These are phyloP conservation scores for Lytechinus variegatus DNA, from an alignment of 35 echinoderm and acorn worm genomes.

Conservation along the genomic window DNA sequence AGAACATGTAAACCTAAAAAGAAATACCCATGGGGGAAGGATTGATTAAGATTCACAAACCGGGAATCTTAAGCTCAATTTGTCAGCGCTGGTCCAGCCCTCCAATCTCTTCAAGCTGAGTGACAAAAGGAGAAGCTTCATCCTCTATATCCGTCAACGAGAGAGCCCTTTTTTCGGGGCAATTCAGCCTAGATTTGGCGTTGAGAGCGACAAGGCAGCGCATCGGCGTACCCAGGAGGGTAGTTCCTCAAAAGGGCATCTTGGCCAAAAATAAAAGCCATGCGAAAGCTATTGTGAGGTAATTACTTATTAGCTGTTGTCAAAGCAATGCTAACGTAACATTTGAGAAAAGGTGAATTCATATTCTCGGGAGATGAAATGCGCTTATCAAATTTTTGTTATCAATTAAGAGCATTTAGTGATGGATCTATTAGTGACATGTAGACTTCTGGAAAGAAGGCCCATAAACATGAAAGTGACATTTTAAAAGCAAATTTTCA, in stretches of 20 bases:
- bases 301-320: neutral
- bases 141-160: neutral
- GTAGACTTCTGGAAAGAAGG: neutral
- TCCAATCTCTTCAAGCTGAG: neutral
- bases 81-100: neutral
- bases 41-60: neutral
- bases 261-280: neutral
- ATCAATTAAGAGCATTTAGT: neutral
- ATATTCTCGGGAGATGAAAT: neutral
- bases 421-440: neutral
- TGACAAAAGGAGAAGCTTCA: neutral
- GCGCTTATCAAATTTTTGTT: neutral
- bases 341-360: neutral
- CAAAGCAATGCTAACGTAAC: neutral
- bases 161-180: neutral
- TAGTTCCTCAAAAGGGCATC: neutral
- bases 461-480: neutral
- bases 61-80: neutral
- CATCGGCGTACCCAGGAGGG: neutral
- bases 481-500: neutral
- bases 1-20: neutral
- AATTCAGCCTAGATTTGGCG: slow-evolving; percentile 10
- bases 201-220: neutral
- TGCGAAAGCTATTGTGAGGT: neutral
- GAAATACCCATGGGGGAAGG: neutral